These are phyloP conservation scores for Thamnaconus septentrionalis DNA, from an alignment of 2,113 vertebrate genomes.

Conservation along the genomic window DNA sequence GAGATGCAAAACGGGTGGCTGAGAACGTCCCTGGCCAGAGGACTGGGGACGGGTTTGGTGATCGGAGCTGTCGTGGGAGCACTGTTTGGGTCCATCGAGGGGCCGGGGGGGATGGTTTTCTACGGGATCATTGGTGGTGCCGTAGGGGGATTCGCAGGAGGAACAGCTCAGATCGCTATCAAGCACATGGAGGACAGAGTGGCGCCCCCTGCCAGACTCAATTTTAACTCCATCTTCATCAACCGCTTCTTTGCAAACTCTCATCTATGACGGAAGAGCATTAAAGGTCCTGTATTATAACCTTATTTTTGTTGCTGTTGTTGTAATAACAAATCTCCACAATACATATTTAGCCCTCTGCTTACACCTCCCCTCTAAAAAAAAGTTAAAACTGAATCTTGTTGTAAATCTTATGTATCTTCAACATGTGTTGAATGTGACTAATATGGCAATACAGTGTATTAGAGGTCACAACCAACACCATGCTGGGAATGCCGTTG, in stretches of 20 bases:
- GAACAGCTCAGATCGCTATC: constrained; percentile 73
- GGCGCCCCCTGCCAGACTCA: constrained; percentile 57
- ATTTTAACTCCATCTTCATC: constrained; percentile 76
- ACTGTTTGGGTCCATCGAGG: constrained; percentile 67
- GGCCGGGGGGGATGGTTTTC: constrained; percentile 64
- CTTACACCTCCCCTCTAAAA: no score
- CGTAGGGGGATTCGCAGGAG: constrained; percentile 68
- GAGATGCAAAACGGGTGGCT: constrained; percentile 74
- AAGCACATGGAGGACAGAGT: constrained; percentile 70
- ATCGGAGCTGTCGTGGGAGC: constrained; percentile 66
- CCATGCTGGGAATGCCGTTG: no score
- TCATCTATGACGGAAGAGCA: constrained; percentile 21
- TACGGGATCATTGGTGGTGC: constrained; percentile 71
- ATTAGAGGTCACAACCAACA: not conserved
- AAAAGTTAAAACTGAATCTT: no score
- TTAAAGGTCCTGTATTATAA: not conserved
- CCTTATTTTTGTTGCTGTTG: no score
- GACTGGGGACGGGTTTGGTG: constrained; percentile 62
- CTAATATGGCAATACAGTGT: not conserved
- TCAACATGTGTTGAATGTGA: no score
- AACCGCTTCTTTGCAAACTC: constrained; percentile 69
- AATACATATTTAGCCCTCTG: no score
- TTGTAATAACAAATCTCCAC: no score
- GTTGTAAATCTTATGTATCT: no score
- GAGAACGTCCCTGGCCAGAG: constrained; percentile 67